phyloP scores from a whole-genome alignment of 1,140 invertebrate species.

The Physella acuta region DNA sequence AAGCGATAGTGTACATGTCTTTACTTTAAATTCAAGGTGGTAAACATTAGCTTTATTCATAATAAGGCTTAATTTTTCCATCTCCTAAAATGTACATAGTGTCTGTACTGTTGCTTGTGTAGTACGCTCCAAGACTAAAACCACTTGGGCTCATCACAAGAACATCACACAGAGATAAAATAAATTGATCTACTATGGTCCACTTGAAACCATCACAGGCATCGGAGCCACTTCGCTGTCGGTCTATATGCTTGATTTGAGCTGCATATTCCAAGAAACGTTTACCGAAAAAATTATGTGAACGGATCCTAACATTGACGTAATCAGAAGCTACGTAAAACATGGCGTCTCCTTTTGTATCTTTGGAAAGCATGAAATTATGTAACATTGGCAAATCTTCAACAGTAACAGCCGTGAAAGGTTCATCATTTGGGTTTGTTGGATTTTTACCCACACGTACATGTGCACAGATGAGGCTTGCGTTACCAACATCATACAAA shows the following conservation, averaged over 20 bases:
- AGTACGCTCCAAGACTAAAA: conserved; percentile 25
- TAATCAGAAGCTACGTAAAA: conserved; percentile 37
- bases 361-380: conserved; percentile 26
- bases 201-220: conserved; percentile 29
- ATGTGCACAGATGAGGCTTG: conserved; percentile 34
- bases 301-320: conserved; percentile 13
- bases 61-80: conserved; percentile 9
- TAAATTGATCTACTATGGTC: conserved; percentile 33
- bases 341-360: conserved; percentile 9
- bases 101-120: conserved; percentile 9
- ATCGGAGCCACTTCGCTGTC: conserved; percentile 4
- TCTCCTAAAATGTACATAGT: conserved; percentile 4
- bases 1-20: no score
- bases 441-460: conserved; percentile 36
- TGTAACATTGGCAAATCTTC: conserved; percentile 23
- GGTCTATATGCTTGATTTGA: conserved; percentile 34
- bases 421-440: conserved; percentile 27
- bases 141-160: conserved; percentile 31
- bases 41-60: no score
- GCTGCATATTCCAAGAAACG: conserved; percentile 25
- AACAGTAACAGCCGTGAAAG: background rate
- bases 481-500: background rate
- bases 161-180: conserved; percentile 33
- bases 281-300: conserved; percentile 22
- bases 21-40: no score